Conservation (phyloP, 2,113 vertebrate species). For the Paradoxurus hermaphroditus region DNA sequence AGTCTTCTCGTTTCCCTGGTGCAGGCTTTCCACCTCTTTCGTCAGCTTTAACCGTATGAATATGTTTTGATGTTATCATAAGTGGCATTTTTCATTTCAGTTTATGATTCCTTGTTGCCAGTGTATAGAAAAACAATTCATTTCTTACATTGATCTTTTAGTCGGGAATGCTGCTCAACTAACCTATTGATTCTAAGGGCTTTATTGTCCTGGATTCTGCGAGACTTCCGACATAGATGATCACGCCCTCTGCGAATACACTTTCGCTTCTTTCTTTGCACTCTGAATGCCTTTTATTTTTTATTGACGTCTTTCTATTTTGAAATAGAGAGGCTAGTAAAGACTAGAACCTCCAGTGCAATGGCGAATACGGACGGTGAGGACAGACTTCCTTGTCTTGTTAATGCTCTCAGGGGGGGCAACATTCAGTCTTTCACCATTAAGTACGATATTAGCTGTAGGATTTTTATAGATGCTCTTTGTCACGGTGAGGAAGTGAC, state of each 20-base stretch:
- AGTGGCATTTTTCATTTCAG: conserved; percentile 1
- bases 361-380: background rate
- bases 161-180: background rate
- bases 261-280: background rate
- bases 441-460: background rate
- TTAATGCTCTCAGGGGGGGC: background rate
- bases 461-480: background rate
- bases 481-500: background rate
- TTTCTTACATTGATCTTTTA: background rate
- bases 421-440: background rate
- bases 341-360: background rate
- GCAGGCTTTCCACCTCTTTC: background rate
- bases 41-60: background rate
- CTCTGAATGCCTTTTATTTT: background rate
- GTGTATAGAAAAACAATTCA: background rate
- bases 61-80: background rate
- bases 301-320: background rate
- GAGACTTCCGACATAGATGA: background rate
- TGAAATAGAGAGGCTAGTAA: background rate
- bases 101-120: background rate
- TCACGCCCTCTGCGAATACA: background rate
- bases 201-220: background rate
- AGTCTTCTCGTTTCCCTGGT: background rate
- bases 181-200: background rate
- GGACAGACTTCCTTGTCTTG: background rate